These are phyloP conservation scores for Crocidura indochinensis DNA, from an alignment of 2,797 vertebrate species.

Conservation along the genomic window DNA sequence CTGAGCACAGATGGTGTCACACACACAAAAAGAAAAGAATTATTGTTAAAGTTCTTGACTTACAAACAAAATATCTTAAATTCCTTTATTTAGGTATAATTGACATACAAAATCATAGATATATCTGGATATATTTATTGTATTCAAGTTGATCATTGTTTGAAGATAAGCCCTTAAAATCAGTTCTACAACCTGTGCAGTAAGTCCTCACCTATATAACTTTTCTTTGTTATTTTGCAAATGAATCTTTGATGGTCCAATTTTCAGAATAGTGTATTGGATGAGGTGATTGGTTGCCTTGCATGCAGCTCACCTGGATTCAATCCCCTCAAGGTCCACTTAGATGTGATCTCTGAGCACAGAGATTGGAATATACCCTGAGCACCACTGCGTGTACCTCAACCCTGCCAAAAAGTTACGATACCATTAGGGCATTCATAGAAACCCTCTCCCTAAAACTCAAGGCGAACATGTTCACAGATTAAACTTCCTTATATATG, in stretches of 20 bases:
- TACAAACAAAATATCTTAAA: constrained; percentile 27
- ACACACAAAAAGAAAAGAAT: no score
- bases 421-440: neutral
- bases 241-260: constrained; percentile 16
- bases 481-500: neutral
- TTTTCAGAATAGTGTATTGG: constrained; percentile 27
- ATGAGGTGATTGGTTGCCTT: no score
- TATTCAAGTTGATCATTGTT: neutral
- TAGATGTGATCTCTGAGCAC: no score
- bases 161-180: neutral
- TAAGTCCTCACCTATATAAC: neutral
- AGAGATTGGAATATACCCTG: no score
- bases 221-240: neutral
- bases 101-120: neutral
- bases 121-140: neutral
- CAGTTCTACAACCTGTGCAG: neutral
- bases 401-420: no score
- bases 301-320: no score
- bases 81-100: neutral
- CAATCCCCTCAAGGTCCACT: no score
- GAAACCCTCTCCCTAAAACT: neutral
- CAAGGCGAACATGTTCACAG: neutral
- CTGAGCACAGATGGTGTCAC: no score
- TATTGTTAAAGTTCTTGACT: neutral
- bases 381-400: no score